Percentiles rank a stretch among this genome's conserved stretches.
phyloP scores from a whole-genome alignment of 2,888 invertebrate genomes.

The Nineta flava region DNA sequence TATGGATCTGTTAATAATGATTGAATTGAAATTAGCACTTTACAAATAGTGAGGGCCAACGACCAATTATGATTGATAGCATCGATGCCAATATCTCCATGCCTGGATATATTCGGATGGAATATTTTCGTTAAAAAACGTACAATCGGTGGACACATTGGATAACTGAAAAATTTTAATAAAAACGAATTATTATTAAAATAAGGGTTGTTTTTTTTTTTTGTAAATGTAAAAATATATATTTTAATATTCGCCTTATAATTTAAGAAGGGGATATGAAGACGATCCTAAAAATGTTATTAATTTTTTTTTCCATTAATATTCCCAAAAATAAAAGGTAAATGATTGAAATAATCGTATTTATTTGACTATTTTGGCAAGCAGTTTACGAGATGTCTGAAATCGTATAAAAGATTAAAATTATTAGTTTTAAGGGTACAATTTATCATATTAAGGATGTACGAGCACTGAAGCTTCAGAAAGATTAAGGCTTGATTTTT shows the following conservation, averaged over 20 bases:
- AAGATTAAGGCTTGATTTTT: too few relatives aligned
- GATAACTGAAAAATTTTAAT: slow-evolving; percentile 40
- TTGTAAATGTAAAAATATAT: too few relatives aligned
- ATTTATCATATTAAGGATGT: too few relatives aligned
- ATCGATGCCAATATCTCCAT: slow-evolving; percentile 91
- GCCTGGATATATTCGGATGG: slow-evolving; percentile 88
- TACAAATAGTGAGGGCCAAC: slow-evolving; percentile 79
- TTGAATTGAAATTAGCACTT: slow-evolving; percentile 75
- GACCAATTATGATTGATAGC: slow-evolving; percentile 95
- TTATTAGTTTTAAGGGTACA: too few relatives aligned
- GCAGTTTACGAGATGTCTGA: too few relatives aligned
- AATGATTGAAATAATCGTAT: not conserved
- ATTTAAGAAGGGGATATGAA: too few relatives aligned
- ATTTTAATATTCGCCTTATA: too few relatives aligned
- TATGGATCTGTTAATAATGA: slow-evolving; percentile 81
- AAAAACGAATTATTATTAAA: slow-evolving; percentile 2
- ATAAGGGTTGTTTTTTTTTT: too few relatives aligned
- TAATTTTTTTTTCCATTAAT: slow-evolving; percentile 2
- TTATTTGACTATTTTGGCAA: not conserved
- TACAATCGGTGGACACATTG: slow-evolving; percentile 82
- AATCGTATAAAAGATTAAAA: too few relatives aligned
- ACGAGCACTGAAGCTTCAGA: too few relatives aligned
- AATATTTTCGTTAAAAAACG: slow-evolving; percentile 84
- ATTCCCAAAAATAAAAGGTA: not conserved
- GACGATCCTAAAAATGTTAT: not conserved